phyloP scores from a whole-genome alignment of 2,888 invertebrate genomes.

The Resseliella maxima region DNA sequence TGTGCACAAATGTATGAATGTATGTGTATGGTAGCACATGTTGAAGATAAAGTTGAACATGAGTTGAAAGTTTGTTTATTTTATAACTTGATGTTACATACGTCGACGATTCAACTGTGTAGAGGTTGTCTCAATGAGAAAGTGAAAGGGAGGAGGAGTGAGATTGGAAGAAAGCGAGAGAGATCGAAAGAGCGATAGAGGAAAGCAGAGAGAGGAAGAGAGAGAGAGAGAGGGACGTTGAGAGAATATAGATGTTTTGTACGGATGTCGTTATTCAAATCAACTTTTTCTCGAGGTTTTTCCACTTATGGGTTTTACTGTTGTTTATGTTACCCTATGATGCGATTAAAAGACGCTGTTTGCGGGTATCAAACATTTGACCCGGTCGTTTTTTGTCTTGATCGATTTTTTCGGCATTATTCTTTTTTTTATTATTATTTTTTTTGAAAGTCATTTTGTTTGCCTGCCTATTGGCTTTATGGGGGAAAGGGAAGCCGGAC shows the following conservation, averaged over 20 bases:
- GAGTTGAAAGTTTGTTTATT: conserved; percentile 11
- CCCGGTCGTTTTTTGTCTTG: too few species aligned
- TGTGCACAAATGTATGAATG: neutral
- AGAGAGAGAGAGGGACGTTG: too few species aligned
- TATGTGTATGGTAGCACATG: neutral
- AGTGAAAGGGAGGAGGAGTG: too few species aligned
- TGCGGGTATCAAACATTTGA: too few species aligned
- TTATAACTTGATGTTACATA: neutral
- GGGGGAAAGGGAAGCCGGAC: neutral
- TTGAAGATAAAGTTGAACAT: neutral
- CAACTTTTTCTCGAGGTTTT: too few species aligned
- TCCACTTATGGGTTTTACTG: neutral
- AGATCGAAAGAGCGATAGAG: too few species aligned
- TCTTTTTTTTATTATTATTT: neutral
- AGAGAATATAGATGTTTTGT: too few species aligned
- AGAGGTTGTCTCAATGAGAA: neutral
- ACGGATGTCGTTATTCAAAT: neutral
- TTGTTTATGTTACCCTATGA: too few species aligned
- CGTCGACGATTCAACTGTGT: neutral
- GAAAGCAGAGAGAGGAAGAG: too few species aligned
- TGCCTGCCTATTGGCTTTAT: neutral
- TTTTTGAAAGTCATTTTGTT: neutral
- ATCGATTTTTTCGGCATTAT: too few species aligned
- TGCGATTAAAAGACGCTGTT: too few species aligned
- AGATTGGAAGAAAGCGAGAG: too few species aligned